These are phyloP conservation scores for Rhagoletis pomonella DNA, from an alignment of 1,140 invertebrate genomes.

Conservation along the genomic window DNA sequence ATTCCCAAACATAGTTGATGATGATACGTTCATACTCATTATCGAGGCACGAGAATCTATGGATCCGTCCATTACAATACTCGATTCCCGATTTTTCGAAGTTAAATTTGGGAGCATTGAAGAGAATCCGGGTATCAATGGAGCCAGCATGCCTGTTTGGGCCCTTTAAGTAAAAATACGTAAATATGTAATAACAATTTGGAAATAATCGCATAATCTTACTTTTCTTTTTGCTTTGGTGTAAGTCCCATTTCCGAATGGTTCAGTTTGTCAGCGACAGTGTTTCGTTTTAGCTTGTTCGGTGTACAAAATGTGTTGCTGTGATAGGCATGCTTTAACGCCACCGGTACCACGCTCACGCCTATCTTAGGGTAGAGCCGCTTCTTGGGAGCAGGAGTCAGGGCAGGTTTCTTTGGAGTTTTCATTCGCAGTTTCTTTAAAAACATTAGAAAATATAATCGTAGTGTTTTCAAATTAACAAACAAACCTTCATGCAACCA, in stretches of 20 bases:
- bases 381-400: neutral
- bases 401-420: neutral
- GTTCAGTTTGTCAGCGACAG: conserved; percentile 51
- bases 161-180: conserved; percentile 18
- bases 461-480: too few species aligned
- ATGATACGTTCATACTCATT: conserved; percentile 57
- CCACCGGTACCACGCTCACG: neutral
- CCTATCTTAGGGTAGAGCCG: neutral
- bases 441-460: neutral
- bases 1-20: conserved; percentile 56
- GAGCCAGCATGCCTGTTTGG: neutral
- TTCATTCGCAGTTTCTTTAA: conserved; percentile 7
- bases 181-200: neutral
- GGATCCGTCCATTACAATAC: conserved; percentile 37
- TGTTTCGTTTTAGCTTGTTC: conserved; percentile 36
- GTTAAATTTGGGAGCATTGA: neutral
- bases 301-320: conserved; percentile 59
- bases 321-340: conserved; percentile 37
- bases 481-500: too few species aligned
- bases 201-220: neutral
- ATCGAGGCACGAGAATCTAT: conserved; percentile 49
- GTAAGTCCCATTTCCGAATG: conserved; percentile 59
- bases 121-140: neutral
- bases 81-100: neutral
- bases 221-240: conserved; percentile 56